Conservation (phyloP, 2,888 invertebrate genomes). For the Oasisia sp. region DNA sequence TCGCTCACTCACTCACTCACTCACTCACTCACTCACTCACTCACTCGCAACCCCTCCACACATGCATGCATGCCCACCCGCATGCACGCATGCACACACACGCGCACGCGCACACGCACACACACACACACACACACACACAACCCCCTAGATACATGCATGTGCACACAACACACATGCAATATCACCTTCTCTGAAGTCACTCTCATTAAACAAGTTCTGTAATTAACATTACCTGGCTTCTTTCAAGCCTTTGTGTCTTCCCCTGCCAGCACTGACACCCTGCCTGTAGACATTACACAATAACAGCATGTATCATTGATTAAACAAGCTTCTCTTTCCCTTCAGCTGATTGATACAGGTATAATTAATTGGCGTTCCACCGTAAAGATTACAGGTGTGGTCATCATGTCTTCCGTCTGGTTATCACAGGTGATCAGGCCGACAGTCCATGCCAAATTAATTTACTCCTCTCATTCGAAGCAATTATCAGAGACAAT, state of each 20-base stretch:
- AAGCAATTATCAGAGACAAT: neutral
- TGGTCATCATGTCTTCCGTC: neutral
- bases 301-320: neutral
- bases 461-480: neutral
- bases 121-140: neutral
- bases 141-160: neutral
- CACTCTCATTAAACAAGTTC: neutral
- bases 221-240: neutral
- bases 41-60: neutral
- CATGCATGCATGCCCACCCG: too few species aligned
- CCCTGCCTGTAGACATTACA: neutral
- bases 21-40: neutral
- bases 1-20: neutral
- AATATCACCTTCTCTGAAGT: too few species aligned
- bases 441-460: neutral
- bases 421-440: neutral
- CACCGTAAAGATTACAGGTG: neutral
- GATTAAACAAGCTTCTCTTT: neutral
- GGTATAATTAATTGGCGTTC: neutral
- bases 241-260: neutral
- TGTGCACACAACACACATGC: neutral
- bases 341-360: neutral
- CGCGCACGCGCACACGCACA: too few species aligned
- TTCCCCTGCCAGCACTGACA: neutral
- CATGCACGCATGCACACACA: too few species aligned